Base-by-base conservation (phyloP, 2,888 invertebrate genomes). In the Fabriciana adippe region DNA sequence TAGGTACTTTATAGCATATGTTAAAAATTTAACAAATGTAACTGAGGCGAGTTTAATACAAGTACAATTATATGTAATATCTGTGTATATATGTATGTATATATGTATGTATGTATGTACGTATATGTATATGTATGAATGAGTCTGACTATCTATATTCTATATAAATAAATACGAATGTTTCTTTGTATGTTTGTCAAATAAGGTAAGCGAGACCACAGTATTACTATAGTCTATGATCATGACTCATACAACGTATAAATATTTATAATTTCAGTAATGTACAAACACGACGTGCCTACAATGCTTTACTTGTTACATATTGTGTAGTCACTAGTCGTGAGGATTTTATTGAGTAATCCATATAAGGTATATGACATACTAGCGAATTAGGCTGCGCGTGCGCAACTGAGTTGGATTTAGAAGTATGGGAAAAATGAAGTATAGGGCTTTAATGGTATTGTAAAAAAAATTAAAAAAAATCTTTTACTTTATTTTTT, bases 201-300 rank as follows among this genome's bases (percentile, higher is more conserved):
- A n/a, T n/a, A n/a, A n/a, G n/a, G n/a, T n/a, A n/a, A 18, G 18
- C 18, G 18, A 18, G 2, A 18, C 35, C 35, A 11, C 35, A 8
- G 8, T 41, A 41, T 11, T 2, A 41, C 35, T 41, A 51, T 16
- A 18, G n/a, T 11, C 16, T 35, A 18, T 31, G 53, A 53, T 13
- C 18, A 35, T 62, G 8, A 4, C 14, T 6, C 35, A 6, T 18
- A 2, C 18, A 41, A 6, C 16, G 1, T 21, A 64, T 64, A 55
- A 55, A 50, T 56, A 64, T 64, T 56, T 55, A 55, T 55, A 18
- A 64, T 35, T 64, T 64, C 55, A 56, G 26, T 8, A n/a, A 59
- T 15, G 48, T 14, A 57, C 26, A 26, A 6, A 48, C 59, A 59
- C 59, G 59, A 59, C n/a, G 6, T 11, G 59, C 48, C 26, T 59